phyloP scores from a whole-genome alignment of 1,140 invertebrate genomes.

The Nymphalis io region DNA sequence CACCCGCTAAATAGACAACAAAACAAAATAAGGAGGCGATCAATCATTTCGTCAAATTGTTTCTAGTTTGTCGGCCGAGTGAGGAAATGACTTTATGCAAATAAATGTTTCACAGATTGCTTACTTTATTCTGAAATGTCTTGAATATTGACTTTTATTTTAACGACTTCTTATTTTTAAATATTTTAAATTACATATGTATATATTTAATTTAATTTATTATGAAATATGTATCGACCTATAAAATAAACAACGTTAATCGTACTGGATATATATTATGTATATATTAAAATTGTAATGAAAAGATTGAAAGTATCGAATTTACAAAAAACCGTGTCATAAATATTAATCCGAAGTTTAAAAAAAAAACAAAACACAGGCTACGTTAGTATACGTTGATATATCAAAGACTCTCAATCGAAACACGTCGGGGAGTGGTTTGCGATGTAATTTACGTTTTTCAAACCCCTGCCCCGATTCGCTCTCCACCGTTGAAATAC shows the following conservation, averaged over 20 bases:
- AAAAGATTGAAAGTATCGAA: neutral
- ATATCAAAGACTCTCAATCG: constrained; percentile 4
- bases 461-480: constrained; percentile 8
- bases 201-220: no score
- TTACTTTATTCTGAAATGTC: constrained; percentile 15
- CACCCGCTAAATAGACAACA: constrained; percentile 31
- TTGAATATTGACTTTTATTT: constrained; percentile 6
- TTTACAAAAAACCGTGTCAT: neutral
- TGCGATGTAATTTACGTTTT: constrained; percentile 26
- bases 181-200: no score
- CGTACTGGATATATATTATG: neutral
- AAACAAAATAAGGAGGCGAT: constrained; percentile 46
- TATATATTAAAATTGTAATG: neutral
- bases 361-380: neutral
- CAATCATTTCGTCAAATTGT: constrained; percentile 55
- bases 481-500: constrained; percentile 7
- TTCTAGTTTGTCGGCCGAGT: constrained; percentile 40
- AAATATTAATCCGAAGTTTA: neutral
- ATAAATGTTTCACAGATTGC: constrained; percentile 37
- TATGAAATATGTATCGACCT: no score
- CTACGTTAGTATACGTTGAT: neutral
- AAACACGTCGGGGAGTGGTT: constrained; percentile 14
- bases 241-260: neutral
- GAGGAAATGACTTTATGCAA: constrained; percentile 51
- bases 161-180: no score